Evolutionary conservation across 2,888 invertebrate genomes (phyloP).

Genomic region (Drosophila macrospina): DNA sequence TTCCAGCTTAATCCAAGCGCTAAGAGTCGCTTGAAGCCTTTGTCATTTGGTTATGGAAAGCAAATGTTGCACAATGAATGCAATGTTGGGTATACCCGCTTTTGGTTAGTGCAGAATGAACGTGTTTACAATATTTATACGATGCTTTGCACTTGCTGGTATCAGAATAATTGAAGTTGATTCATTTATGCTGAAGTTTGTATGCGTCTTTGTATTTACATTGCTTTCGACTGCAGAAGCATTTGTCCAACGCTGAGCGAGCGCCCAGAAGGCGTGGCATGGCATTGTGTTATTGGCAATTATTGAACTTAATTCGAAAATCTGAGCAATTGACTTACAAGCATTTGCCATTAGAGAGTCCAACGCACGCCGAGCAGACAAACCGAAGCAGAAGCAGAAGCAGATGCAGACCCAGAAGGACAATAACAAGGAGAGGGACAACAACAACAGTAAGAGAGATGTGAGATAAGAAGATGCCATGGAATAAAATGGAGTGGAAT

Average conservation of each 20-base stretch:
- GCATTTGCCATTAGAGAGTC: conserved; percentile 47
- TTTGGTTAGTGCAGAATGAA: not conserved
- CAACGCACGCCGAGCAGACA: conserved; percentile 3
- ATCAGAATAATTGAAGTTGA: conserved; percentile 50
- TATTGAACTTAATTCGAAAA: conserved; percentile 44
- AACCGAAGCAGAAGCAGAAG: too few relatives aligned
- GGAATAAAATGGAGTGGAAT: not conserved
- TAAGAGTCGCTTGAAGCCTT: not conserved
- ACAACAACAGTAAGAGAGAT: not conserved
- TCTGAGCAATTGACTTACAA: conserved; percentile 48
- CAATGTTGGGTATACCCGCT: not conserved
- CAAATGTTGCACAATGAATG: not conserved
- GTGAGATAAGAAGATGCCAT: not conserved
- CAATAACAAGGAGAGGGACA: too few relatives aligned
- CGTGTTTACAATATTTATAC: conserved; percentile 47
- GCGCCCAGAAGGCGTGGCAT: conserved; percentile 22
- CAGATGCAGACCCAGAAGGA: too few relatives aligned
- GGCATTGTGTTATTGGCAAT: conserved; percentile 35
- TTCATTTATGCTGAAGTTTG: conserved; percentile 38
- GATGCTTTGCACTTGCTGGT: conserved; percentile 38
- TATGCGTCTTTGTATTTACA: conserved; percentile 11
- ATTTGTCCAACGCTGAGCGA: conserved; percentile 23
- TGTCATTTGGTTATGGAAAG: not conserved
- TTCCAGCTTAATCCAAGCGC: not conserved
- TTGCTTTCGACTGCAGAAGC: conserved; percentile 27